Conservation (phyloP, 30 jellyfish, hydroid and myxozoan genomes). For the Phacellophora camtschatica region DNA sequence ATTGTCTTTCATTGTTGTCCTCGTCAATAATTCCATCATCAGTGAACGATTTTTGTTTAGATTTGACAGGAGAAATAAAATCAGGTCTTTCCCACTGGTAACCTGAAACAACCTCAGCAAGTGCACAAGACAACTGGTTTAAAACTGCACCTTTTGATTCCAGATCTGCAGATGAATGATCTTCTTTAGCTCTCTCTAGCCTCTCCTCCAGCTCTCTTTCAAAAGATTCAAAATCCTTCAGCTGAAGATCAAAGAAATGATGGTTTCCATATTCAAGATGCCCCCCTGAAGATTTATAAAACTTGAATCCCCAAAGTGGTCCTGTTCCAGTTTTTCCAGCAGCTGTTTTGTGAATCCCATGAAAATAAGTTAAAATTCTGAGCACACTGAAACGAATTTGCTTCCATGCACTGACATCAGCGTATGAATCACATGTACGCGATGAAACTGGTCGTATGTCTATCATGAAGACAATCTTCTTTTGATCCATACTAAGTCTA, state of each 20-base stretch:
- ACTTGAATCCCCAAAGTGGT: constrained; percentile 90
- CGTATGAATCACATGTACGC: neutral
- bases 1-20: neutral
- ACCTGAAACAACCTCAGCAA: constrained; percentile 75
- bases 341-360: constrained; percentile 10
- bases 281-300: constrained; percentile 65
- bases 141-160: neutral
- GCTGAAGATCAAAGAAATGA: constrained; percentile 57
- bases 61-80: constrained; percentile 71
- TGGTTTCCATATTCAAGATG: constrained; percentile 62
- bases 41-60: constrained; percentile 10
- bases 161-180: neutral
- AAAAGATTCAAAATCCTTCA: constrained; percentile 60
- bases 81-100: constrained; percentile 97
- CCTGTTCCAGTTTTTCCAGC: constrained; percentile 23
- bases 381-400: constrained; percentile 45
- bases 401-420: neutral
- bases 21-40: no score
- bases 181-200: neutral
- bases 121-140: constrained; percentile 55
- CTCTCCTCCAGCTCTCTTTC: constrained; percentile 55
- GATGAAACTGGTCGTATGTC: constrained; percentile 31
- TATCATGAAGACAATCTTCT: constrained; percentile 68
- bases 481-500: neutral
- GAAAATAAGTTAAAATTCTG: constrained; percentile 54